These are phyloP conservation scores for Andrena bucephala DNA, from an alignment of 2,888 invertebrate genomes.

Conservation along the genomic window DNA sequence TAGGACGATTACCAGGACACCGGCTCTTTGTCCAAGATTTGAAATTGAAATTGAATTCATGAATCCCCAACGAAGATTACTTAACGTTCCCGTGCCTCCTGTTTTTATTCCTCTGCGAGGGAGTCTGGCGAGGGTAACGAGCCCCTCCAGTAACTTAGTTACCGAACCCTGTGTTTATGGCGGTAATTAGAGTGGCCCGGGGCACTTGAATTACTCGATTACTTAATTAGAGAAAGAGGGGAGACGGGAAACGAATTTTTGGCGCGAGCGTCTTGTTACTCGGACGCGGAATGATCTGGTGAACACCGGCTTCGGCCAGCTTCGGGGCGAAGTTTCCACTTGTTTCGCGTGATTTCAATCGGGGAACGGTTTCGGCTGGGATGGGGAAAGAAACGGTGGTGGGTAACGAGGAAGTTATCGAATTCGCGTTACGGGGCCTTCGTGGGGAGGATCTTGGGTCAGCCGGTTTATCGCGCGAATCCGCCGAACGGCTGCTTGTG, in stretches of 20 bases:
- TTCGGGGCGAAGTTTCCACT: no score
- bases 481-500: conserved; percentile 30
- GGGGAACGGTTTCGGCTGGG: no score
- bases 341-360: background rate
- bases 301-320: no score
- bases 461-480: conserved; percentile 35
- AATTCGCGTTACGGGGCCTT: conserved; percentile 26
- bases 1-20: background rate
- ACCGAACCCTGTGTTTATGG: conserved; percentile 19
- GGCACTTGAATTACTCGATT: background rate
- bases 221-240: background rate
- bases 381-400: background rate
- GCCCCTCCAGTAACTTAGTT: conserved; percentile 25
- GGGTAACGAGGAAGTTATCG: conserved; percentile 8
- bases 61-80: conserved; percentile 14
- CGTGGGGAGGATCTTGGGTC: conserved; percentile 10
- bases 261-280: no score
- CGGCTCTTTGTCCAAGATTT: conserved; percentile 17
- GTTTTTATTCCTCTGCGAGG: background rate
- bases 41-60: conserved; percentile 30
- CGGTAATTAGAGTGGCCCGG: conserved; percentile 13
- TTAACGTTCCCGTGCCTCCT: background rate
- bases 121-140: conserved; percentile 11
- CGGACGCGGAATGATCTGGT: no score
- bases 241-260: no score